phyloP scores from a whole-genome alignment of 1,140 invertebrate species.

The Drosophila arizonae region DNA sequence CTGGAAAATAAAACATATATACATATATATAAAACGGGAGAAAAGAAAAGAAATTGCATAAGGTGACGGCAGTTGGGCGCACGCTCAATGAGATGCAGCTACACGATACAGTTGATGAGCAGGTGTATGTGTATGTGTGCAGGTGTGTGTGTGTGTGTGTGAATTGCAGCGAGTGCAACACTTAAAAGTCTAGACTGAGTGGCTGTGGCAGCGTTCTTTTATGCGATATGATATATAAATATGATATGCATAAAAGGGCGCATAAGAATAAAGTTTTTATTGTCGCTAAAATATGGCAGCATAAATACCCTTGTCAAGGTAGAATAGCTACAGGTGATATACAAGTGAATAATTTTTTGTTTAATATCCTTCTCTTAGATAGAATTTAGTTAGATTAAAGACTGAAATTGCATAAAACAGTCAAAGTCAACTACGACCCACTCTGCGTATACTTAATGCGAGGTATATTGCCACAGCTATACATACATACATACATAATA shows the following conservation, averaged over 20 bases:
- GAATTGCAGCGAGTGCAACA: constrained; percentile 3
- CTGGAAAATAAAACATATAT: constrained; percentile 18
- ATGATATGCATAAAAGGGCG: background rate
- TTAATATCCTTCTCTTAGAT: too few species aligned
- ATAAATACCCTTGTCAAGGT: background rate
- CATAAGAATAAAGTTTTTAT: too few species aligned
- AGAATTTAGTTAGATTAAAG: too few species aligned
- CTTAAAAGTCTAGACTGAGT: constrained; percentile 51
- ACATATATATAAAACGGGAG: background rate
- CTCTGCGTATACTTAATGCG: too few species aligned
- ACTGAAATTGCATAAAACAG: too few species aligned
- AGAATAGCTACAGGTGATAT: background rate
- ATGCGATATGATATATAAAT: constrained; percentile 25
- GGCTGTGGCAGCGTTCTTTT: constrained; percentile 25
- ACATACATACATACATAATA: too few species aligned
- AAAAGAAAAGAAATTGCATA: constrained; percentile 27
- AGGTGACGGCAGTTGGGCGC: constrained; percentile 20
- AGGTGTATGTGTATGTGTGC: background rate
- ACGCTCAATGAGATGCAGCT: constrained; percentile 26
- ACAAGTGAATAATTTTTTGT: too few species aligned
- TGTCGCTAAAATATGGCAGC: background rate
- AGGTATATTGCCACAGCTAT: too few species aligned
- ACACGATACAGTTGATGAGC: constrained; percentile 1
- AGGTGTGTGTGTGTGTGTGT: constrained; percentile 9
- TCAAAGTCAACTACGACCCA: too few species aligned